Evolutionary conservation across 2,113 vertebrate species (phyloP).

Genomic region (Hoplias malabaricus): DNA sequence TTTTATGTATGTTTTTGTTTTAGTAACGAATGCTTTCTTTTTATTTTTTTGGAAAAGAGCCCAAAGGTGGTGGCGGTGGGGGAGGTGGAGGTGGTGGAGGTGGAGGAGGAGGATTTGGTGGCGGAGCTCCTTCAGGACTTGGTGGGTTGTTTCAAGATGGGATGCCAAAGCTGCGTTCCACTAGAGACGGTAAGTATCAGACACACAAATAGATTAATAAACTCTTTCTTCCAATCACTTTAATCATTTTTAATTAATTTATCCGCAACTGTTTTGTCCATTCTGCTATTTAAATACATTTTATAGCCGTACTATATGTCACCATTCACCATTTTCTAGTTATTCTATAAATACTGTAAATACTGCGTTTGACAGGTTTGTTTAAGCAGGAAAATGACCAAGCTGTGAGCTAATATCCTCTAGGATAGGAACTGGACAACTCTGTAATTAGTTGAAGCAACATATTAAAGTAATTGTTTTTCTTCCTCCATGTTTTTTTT

Average conservation of each 20-base stretch:
- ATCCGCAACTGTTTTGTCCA: neutral
- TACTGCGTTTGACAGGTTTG: neutral
- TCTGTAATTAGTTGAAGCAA: neutral
- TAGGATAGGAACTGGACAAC: no score
- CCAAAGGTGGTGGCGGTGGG: constrained; percentile 73
- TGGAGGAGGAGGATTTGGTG: constrained; percentile 46
- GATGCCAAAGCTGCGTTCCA: constrained; percentile 91
- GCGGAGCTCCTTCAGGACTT: constrained; percentile 74
- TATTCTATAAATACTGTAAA: neutral
- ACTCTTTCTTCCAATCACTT: neutral
- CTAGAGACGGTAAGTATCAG: constrained; percentile 67
- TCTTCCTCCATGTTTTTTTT: no score
- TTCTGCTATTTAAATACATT: neutral
- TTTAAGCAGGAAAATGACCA: no score
- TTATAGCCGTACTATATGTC: neutral
- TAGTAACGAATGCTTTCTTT: neutral
- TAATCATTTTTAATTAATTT: neutral
- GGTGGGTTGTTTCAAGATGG: constrained; percentile 92
- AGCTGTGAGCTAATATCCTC: no score
- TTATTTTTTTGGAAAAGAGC: constrained; percentile 82
- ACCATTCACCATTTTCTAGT: neutral
- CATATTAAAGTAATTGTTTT: neutral
- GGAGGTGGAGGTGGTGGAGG: constrained; percentile 67
- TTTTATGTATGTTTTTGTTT: neutral
- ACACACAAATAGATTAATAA: neutral